Evolutionary conservation across 2,113 vertebrate genomes (phyloP).

Genomic region (Chauna torquata): DNA sequence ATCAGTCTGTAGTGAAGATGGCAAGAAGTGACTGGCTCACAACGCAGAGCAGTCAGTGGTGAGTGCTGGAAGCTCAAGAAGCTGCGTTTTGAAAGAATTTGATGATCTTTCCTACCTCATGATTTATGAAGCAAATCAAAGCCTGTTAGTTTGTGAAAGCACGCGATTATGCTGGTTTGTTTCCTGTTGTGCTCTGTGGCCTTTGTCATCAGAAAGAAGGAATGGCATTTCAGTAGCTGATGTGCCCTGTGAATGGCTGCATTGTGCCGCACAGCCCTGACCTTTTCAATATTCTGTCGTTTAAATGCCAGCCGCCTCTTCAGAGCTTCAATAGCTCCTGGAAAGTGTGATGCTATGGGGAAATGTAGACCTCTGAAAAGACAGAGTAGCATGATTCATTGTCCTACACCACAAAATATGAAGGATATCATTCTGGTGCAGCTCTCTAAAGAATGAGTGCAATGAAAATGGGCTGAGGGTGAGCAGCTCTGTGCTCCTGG

Average conservation of each 20-base stretch:
- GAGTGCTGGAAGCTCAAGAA: neutral
- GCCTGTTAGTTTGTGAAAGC: conserved; percentile 11
- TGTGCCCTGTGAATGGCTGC: neutral
- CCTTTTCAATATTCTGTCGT: conserved; percentile 34
- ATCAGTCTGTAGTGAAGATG: neutral
- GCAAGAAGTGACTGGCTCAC: neutral
- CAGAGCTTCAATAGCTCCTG: conserved; percentile 14
- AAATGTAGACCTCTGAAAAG: neutral
- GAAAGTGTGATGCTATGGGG: neutral
- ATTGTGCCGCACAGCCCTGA: neutral
- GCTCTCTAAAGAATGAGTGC: neutral
- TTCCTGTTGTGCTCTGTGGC: conserved; percentile 1
- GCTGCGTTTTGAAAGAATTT: neutral
- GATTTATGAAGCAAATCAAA: conserved; percentile 36
- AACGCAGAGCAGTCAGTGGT: neutral
- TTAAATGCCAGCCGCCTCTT: conserved; percentile 4
- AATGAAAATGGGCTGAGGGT: neutral
- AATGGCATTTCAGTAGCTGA: conserved; percentile 22
- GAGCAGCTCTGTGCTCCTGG: neutral
- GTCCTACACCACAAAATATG: neutral
- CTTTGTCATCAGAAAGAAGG: conserved; percentile 12
- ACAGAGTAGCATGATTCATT: neutral
- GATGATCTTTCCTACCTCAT: neutral
- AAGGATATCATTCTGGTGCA: neutral
- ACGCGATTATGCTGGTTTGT: neutral